Evolutionary conservation across 2,113 vertebrate genomes (phyloP).

Genomic region (human): GRCh38 chr1:115268001-115268500

Average conservation of each 20-base stretch:
- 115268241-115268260: neutral
- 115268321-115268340: neutral
- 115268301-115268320: neutral
- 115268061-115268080: neutral
- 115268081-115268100: neutral
- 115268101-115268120: neutral
- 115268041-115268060: neutral
- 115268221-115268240: neutral
- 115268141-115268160: neutral
- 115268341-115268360: neutral
- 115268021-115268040: neutral
- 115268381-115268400: neutral
- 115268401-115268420: neutral
- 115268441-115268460: neutral
- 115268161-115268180: neutral
- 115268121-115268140: neutral
- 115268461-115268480: neutral
- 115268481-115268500: neutral
- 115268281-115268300: neutral
- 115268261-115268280: neutral
- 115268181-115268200: neutral
- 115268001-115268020: neutral
- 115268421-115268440: neutral
- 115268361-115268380: neutral
- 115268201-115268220: neutral